Evolutionary conservation across 1,140 invertebrate genomes (phyloP).

Genomic region (Temnothorax nylanderi): DNA sequence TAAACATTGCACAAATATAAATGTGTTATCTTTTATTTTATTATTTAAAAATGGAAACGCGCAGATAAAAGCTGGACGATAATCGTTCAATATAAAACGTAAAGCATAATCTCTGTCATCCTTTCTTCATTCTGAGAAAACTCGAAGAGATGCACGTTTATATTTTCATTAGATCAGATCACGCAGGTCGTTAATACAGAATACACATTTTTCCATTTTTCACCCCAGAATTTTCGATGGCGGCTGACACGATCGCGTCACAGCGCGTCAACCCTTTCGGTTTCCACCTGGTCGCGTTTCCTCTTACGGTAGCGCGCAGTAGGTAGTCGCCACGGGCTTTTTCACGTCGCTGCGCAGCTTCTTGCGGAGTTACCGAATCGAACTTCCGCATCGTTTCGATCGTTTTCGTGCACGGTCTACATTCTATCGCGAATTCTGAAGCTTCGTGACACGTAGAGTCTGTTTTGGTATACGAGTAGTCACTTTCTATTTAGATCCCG

Average conservation of each 20-base stretch:
- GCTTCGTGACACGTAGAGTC: not conserved
- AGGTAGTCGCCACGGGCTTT: not conserved
- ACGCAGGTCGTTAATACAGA: not conserved
- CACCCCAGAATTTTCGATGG: conserved; percentile 4
- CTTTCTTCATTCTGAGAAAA: not conserved
- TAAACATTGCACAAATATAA: not conserved
- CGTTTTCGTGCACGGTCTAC: not conserved
- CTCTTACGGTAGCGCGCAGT: not conserved
- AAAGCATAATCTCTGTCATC: not conserved
- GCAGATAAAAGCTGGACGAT: not conserved
- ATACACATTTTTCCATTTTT: not conserved
- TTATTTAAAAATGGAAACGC: not conserved
- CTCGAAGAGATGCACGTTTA: not conserved
- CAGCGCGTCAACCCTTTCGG: conserved; percentile 18
- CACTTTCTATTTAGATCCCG: conserved; percentile 27
- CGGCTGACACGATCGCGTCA: conserved; percentile 17
- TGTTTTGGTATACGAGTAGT: conserved; percentile 19
- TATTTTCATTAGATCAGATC: not conserved
- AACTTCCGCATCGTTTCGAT: conserved; percentile 4
- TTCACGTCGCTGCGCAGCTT: conserved; percentile 21
- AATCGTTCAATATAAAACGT: not conserved
- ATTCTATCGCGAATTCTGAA: not conserved
- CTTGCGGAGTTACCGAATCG: not conserved
- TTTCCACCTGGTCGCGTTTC: conserved; percentile 4
- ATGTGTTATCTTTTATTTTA: not conserved